Evolutionary conservation across 2,888 invertebrate species (phyloP), one percentile per base, ranked within the genome.

Genomic region (Spodoptera picta): DNA sequence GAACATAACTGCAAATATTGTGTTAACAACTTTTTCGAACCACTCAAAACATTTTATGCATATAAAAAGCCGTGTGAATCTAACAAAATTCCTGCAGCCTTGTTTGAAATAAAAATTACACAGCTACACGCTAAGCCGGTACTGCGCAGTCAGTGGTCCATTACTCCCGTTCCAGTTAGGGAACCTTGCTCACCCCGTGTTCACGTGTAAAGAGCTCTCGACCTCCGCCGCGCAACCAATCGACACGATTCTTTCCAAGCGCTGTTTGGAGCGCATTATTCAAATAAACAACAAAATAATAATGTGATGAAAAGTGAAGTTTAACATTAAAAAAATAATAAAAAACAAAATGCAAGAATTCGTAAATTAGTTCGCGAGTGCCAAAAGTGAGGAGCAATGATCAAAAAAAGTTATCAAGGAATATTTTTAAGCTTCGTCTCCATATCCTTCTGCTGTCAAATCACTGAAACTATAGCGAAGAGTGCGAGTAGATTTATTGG

Each of bases 401-500:
- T 93, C 83, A 92, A 84, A 83, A 93, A 92, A 90, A 91, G 86
- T 83, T 93, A 90, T 82, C 94, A 94, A 84, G 92, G 94, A 77
- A 87, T 94, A 79, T 89, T 94, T 84, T 83, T 94, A 69, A 94
- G 94, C 87, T 92, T 94, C 76, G 83, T 94, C 81, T 94, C 94
- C 47, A 92, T 94, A 73, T 93, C 94, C 73, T 92, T 94, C 81
- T 93, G 94, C 86, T 94, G 94, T 83, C 94, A 94, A 77, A 88
- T 94, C 23, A 92, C 90, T 64, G 94, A 94, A 86, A 94, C 93
- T 82, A 88, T 93, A 86, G 94, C 94, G 14, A 94, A 94, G 72
- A 93, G 93, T 74, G 93, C 94, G 36, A 94, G 93, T 81, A 86
- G 94, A 77, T 94, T 90, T 81, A 93, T 93, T 70, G 94, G 94